Evolutionary conservation across 1,140 invertebrate species (phyloP).

Genomic region (Adelges cooleyi): DNA sequence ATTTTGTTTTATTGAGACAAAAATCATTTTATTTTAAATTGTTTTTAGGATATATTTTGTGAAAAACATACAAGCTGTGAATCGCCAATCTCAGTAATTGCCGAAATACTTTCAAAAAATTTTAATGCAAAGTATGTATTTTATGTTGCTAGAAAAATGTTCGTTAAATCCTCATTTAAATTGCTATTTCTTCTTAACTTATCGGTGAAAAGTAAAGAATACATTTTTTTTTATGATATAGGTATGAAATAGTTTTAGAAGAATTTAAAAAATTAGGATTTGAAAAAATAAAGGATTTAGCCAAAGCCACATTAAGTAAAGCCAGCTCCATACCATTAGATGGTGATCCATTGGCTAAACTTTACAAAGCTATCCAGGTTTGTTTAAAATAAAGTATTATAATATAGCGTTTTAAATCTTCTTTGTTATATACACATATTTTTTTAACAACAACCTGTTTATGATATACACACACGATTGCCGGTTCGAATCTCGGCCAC

Average conservation of each 20-base stretch:
- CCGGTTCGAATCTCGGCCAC: no score
- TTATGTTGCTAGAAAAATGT: not conserved
- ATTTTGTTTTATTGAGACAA: no score
- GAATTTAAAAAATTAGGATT: not conserved
- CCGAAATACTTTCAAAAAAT: not conserved
- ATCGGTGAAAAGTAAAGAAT: not conserved
- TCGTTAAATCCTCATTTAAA: not conserved
- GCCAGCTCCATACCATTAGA: not conserved
- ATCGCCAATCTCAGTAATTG: not conserved
- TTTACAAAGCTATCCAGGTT: conserved; percentile 1
- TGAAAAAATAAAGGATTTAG: conserved; percentile 11
- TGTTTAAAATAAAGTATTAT: not conserved
- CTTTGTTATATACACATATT: no score
- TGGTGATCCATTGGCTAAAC: not conserved
- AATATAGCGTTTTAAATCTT: no score
- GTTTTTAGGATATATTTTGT: conserved; percentile 19
- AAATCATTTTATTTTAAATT: no score
- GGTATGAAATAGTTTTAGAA: not conserved
- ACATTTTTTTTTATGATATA: not conserved
- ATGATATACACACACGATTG: no score
- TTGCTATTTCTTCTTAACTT: not conserved
- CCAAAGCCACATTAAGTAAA: not conserved
- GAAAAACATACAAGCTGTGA: not conserved
- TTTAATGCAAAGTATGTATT: not conserved
- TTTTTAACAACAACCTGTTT: no score